Conservation (phyloP, 2,113 vertebrate species). For the Numenius arquata region DNA sequence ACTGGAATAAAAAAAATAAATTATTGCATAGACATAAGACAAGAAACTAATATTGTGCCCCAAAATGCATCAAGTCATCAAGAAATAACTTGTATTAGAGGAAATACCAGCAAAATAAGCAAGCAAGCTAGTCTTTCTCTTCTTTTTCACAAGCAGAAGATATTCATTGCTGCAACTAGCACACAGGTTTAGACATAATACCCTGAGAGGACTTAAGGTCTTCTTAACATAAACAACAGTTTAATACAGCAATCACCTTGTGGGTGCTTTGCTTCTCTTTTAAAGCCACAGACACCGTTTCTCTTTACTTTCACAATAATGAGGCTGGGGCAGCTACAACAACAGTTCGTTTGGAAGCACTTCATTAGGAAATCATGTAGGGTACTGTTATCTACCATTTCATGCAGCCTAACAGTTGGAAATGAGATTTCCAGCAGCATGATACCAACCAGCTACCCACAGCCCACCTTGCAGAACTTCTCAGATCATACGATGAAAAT, state of each 20-base stretch:
- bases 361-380: neutral
- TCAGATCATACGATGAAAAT: neutral
- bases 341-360: neutral
- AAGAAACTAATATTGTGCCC: neutral
- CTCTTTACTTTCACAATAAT: neutral
- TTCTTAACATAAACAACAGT: neutral
- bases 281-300: neutral
- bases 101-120: neutral
- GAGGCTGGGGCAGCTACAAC: neutral
- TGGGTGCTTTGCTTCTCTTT: neutral
- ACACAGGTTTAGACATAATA: neutral
- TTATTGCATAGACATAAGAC: neutral
- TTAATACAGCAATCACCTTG: neutral
- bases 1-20: neutral
- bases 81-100: neutral
- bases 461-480: neutral
- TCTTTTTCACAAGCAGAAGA: neutral
- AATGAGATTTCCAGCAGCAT: neutral
- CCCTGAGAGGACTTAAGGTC: neutral
- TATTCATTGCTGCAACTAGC: neutral
- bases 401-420: neutral
- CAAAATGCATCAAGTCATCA: neutral
- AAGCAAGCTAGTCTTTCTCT: neutral
- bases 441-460: neutral
- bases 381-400: neutral